Percentiles rank a stretch among this genome's conserved stretches.
These are phyloP conservation scores for Mystacides longicornis DNA, from an alignment of 2,888 invertebrate species.

Conservation along the genomic window DNA sequence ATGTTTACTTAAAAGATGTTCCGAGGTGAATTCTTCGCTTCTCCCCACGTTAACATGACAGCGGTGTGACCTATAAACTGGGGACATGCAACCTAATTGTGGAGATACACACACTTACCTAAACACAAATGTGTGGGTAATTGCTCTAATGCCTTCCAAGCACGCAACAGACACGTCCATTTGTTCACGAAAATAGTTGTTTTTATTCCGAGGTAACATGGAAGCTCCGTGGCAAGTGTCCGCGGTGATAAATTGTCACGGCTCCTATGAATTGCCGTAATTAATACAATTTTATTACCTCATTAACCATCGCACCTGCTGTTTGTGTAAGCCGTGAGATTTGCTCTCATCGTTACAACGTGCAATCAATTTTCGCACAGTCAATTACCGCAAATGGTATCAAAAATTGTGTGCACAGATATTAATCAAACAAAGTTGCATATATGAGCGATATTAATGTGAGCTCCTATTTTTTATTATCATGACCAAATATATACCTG, in stretches of 20 bases:
- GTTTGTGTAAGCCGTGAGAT: too few species aligned
- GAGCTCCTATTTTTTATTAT: too few species aligned
- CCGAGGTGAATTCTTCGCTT: constrained; percentile 3
- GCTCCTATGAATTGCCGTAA: background rate
- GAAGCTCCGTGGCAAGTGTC: background rate
- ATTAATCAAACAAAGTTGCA: too few species aligned
- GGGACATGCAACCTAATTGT: constrained; percentile 11
- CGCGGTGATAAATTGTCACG: background rate
- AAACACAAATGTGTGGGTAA: background rate
- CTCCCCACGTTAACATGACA: constrained; percentile 3
- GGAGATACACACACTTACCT: background rate
- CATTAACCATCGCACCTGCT: background rate
- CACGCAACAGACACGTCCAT: background rate
- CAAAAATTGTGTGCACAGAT: too few species aligned
- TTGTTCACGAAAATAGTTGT: background rate
- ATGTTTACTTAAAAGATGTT: background rate
- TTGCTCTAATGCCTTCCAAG: background rate
- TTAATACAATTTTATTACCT: background rate
- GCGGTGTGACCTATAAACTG: background rate
- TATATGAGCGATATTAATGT: too few species aligned
- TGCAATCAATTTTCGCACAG: too few species aligned
- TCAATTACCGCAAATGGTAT: too few species aligned
- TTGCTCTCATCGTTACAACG: too few species aligned
- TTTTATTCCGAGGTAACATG: background rate
- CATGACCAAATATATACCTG: too few species aligned